These are phyloP conservation scores for Atethmia centrago DNA, from an alignment of 2,888 invertebrate species.

Conservation along the genomic window DNA sequence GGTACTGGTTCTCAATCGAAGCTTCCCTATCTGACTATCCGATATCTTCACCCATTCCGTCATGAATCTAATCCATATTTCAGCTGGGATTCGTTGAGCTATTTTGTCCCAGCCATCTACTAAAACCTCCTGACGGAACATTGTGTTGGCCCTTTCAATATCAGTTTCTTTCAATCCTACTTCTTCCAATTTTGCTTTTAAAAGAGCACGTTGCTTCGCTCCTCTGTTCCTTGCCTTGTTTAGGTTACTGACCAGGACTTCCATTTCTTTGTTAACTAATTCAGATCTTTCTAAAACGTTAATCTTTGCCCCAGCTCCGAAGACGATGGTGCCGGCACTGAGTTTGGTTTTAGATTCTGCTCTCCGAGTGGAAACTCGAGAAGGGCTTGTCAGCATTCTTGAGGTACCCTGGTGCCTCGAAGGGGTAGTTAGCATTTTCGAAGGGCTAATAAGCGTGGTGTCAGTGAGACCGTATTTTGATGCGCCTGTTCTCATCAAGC, in stretches of 20 bases:
- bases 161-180: conserved; percentile 87
- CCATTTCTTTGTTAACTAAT: conserved; percentile 87
- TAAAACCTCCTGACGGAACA: conserved; percentile 89
- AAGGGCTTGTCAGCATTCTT: conserved; percentile 67
- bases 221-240: conserved; percentile 76
- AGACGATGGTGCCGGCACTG: conserved; percentile 77
- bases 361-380: conserved; percentile 76
- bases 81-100: conserved; percentile 91
- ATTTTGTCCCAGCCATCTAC: conserved; percentile 89
- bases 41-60: conserved; percentile 91
- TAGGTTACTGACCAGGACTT: conserved; percentile 79
- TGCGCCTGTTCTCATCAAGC: conserved; percentile 75
- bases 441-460: conserved; percentile 63
- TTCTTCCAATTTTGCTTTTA: conserved; percentile 90
- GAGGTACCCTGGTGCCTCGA: conserved; percentile 55
- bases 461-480: conserved; percentile 77
- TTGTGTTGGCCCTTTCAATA: conserved; percentile 83
- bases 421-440: conserved; percentile 43
- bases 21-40: conserved; percentile 90
- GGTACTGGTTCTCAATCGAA: conserved; percentile 90
- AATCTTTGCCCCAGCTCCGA: conserved; percentile 83
- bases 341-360: conserved; percentile 81
- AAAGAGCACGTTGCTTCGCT: conserved; percentile 79
- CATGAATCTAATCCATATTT: conserved; percentile 91
- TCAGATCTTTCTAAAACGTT: conserved; percentile 89